Evolutionary conservation across 1,140 invertebrate genomes (phyloP).

Genomic region (Listronotus oregonensis): DNA sequence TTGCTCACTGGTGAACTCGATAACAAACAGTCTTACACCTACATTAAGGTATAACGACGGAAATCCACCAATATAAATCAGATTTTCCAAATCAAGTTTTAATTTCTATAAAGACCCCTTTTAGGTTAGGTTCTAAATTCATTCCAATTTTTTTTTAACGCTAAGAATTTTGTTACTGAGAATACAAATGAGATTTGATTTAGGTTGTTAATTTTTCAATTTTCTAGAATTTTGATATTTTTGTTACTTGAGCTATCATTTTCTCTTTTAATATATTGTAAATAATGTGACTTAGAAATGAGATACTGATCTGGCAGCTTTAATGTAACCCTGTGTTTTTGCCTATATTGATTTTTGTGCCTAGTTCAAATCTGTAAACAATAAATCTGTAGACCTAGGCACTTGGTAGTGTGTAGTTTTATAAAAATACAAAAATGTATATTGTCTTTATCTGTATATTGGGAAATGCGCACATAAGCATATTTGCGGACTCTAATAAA

Average conservation of each 20-base stretch:
- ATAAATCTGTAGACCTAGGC: constrained; percentile 20
- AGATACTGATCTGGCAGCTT: constrained; percentile 28
- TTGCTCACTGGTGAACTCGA: constrained; percentile 81
- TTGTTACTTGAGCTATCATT: constrained; percentile 35
- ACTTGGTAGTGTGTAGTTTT: constrained; percentile 35
- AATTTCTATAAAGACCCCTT: constrained; percentile 5
- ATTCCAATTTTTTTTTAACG: constrained; percentile 42
- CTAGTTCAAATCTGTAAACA: constrained; percentile 18
- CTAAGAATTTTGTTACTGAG: constrained; percentile 13
- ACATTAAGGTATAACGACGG: constrained; percentile 87
- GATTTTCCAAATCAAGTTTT: background rate
- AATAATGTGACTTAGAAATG: constrained; percentile 32
- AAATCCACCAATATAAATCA: constrained; percentile 79
- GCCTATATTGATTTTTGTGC: constrained; percentile 29
- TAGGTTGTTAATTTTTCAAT: constrained; percentile 26
- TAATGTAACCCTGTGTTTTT: constrained; percentile 24
- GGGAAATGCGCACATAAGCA: constrained; percentile 46
- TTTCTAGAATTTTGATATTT: constrained; percentile 35
- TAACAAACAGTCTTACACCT: constrained; percentile 79
- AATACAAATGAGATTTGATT: constrained; percentile 14
- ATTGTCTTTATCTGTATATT: constrained; percentile 50
- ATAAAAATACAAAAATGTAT: constrained; percentile 38
- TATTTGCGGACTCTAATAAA: constrained; percentile 43
- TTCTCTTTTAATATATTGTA: constrained; percentile 30
- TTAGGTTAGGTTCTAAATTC: constrained; percentile 39